These are phyloP conservation scores for Eupithecia subumbrata DNA, from an alignment of 2,888 invertebrate genomes.

Conservation along the genomic window DNA sequence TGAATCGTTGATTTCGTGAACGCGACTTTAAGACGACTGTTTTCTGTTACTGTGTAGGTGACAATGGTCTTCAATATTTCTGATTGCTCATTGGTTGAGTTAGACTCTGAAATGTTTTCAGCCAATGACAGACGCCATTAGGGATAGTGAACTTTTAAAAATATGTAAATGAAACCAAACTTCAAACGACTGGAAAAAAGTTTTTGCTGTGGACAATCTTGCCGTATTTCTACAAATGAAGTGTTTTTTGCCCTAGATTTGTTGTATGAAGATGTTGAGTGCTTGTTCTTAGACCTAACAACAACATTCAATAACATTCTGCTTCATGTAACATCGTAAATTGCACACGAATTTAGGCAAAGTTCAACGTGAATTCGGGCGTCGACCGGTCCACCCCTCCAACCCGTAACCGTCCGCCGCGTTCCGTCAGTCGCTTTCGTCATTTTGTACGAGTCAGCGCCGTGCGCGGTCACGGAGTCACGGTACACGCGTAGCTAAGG, in stretches of 20 bases:
- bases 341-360: conserved; percentile 62
- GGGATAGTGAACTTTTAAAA: conserved; percentile 1
- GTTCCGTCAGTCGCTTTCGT: conserved; percentile 60
- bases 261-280: conserved; percentile 43
- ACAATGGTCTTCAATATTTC: not conserved
- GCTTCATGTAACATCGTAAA: conserved; percentile 48
- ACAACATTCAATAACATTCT: conserved; percentile 38
- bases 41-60: not conserved
- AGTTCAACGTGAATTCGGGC: conserved; percentile 77
- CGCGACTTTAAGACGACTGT: conserved; percentile 4
- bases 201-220: conserved; percentile 56
- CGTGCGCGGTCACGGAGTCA: conserved; percentile 64
- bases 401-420: conserved; percentile 71
- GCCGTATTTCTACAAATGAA: conserved; percentile 56
- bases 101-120: not conserved
- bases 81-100: conserved; percentile 12
- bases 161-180: conserved; percentile 25
- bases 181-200: conserved; percentile 45
- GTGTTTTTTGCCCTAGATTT: conserved; percentile 44
- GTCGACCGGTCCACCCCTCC: conserved; percentile 82
- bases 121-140: conserved; percentile 12
- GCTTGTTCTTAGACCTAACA: conserved; percentile 46
- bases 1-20: not conserved
- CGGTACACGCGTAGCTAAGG: conserved; percentile 56
- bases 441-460: conserved; percentile 76